phyloP scores from a whole-genome alignment of 2,113 vertebrate genomes.

The Pterophyllum scalare region DNA sequence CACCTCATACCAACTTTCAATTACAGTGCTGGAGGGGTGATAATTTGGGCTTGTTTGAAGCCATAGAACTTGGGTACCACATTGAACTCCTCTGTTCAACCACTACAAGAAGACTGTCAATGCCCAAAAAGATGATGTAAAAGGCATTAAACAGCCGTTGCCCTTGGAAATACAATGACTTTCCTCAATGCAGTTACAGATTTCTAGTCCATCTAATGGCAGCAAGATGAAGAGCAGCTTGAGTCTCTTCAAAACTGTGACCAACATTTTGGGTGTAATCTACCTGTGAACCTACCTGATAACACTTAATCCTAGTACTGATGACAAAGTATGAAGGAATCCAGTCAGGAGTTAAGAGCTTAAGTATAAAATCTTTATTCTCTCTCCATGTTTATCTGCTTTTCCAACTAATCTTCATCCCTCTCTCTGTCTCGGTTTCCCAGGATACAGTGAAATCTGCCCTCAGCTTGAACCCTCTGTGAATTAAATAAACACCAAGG shows the following conservation, averaged over 20 bases:
- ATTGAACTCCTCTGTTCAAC: too few species aligned
- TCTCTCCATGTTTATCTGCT: not conserved
- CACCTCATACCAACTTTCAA: too few species aligned
- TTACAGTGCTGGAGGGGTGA: too few species aligned
- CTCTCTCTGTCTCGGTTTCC: conserved; percentile 4
- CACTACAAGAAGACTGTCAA: not conserved
- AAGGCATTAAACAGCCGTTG: rapidly evolving
- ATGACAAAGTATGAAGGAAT: not conserved
- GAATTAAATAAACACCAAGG: not conserved
- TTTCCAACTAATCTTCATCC: not conserved
- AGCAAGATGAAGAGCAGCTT: too few species aligned
- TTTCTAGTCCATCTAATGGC: too few species aligned
- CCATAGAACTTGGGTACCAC: too few species aligned
- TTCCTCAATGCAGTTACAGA: not conserved
- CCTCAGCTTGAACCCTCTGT: conserved; percentile 1
- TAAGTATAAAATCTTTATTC: not conserved
- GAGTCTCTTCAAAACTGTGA: too few species aligned
- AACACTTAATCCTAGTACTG: too few species aligned
- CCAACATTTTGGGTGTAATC: too few species aligned
- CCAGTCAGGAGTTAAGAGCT: not conserved
- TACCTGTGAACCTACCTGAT: too few species aligned
- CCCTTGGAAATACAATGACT: rapidly evolving
- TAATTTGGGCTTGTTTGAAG: too few species aligned
- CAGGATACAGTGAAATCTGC: conserved; percentile 8
- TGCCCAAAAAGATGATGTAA: not conserved